Evolutionary conservation across 2,113 vertebrate genomes (phyloP), one percentile per base, ranked within the genome.

Genomic region (Barbus barbus): DNA sequence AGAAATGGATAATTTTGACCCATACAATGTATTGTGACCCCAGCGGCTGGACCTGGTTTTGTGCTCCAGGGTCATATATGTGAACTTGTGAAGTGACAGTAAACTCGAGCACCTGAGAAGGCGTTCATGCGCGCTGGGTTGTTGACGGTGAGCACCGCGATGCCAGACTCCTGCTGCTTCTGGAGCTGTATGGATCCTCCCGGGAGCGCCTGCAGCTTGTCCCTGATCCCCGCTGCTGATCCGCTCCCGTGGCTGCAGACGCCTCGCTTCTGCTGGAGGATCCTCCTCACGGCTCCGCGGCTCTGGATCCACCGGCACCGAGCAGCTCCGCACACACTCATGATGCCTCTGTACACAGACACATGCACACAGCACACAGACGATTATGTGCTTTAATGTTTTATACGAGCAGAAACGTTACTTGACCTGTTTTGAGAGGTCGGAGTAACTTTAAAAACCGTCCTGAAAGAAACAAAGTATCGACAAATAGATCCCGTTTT

Each of bases 91-190:
- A n/a, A n/a, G n/a, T n/a, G n/a, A n/a, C 7, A 38, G 38, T 2
- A 38, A 38, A 2, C 38, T n/a, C n/a, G 18, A 46, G 20, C 94
- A 99, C 98, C 97, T 88, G 97, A 96, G 89, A 99, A 95, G 9
- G 98, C 98, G 79, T 99, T 99, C 97, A 94, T 96, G 85, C 95
- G 94, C 69, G 90, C 91, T 0, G 96, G 96, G 88, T 99, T 96
- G 91, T 97, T 97, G 88, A 99, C 73, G 9, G 96, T 97, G 82
- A 99, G 93, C 73, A 98, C 91, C 5, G 94, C 97, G 58, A 98
- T 93, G 76, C 97, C 97, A 80, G 85, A 92, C 60, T 96, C 93
- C 53, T 94, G 91, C 46, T 94, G 91, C 89, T 95, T 97, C 88
- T 92, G 90, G 75, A 99, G 95, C 84, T 95, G 92, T 44, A 99